Evolutionary conservation across 2,888 invertebrate species (phyloP).

Genomic region (Platerodrilus igneus): DNA sequence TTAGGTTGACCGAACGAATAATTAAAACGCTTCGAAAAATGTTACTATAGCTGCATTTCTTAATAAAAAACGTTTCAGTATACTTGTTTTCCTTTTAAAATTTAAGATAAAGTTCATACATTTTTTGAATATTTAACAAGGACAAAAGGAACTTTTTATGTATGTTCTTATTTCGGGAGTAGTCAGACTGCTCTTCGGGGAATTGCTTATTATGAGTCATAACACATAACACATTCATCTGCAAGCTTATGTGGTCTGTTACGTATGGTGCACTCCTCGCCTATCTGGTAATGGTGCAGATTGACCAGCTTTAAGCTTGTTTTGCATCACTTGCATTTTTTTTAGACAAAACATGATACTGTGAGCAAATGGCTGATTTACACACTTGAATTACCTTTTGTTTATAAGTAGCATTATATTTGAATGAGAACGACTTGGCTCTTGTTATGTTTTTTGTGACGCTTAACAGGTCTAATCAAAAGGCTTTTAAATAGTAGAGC

Average conservation of each 20-base stretch:
- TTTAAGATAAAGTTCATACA: slow-evolving; percentile 10
- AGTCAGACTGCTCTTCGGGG: slow-evolving; percentile 2
- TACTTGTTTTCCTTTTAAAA: slow-evolving; percentile 1
- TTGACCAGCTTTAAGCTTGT: slow-evolving; percentile 3
- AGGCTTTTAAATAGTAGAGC: slow-evolving; percentile 10
- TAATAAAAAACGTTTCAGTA: slow-evolving; percentile 4
- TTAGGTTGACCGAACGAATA: slow-evolving; percentile 7
- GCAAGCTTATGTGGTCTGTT: slow-evolving; percentile 9
- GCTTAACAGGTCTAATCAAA: slow-evolving; percentile 2
- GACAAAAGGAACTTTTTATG: slow-evolving; percentile 9
- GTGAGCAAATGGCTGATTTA: slow-evolving; percentile 4
- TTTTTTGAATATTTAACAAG: slow-evolving; percentile 7
- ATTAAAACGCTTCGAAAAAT: slow-evolving; percentile 7
- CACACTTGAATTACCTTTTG: slow-evolving; percentile 1
- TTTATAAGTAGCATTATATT: slow-evolving; percentile 4
- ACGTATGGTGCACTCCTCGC: slow-evolving; percentile 3
- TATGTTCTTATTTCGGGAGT: slow-evolving; percentile 7
- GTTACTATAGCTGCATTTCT: slow-evolving; percentile 4
- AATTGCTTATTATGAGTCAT: slow-evolving; percentile 2
- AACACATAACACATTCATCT: slow-evolving; percentile 2
- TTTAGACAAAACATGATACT: slow-evolving; percentile 3
- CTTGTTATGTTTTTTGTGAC: slow-evolving; percentile 3
- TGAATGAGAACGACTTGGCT: slow-evolving; percentile 6
- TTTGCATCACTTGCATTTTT: slow-evolving; percentile 9
- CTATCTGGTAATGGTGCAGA: slow-evolving; percentile 5